Conservation (phyloP, 2,888 invertebrate genomes). For the Clistopyga incitator region DNA sequence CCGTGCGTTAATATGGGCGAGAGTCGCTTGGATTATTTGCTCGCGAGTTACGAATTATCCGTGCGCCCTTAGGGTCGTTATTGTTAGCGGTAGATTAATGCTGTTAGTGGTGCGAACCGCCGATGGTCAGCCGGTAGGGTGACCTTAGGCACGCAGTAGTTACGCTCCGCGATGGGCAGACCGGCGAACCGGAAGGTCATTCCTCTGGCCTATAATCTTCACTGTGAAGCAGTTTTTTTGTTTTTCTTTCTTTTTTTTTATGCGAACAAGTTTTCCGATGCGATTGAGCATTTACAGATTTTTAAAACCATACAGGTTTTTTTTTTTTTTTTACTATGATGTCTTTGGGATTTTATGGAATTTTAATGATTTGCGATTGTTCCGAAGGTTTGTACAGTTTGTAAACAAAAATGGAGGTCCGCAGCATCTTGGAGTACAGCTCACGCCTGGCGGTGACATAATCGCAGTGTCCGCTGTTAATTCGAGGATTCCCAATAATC, state of each 20-base stretch:
- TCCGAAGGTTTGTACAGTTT: slow-evolving; percentile 89
- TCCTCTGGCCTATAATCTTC: slow-evolving; percentile 15
- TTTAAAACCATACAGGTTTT: neutral
- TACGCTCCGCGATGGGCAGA: slow-evolving; percentile 1
- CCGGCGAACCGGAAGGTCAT: slow-evolving; percentile 20
- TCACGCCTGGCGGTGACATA: slow-evolving; percentile 88
- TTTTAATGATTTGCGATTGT: slow-evolving; percentile 8
- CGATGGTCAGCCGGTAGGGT: slow-evolving; percentile 24
- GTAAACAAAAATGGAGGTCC: slow-evolving; percentile 86
- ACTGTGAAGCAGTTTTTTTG: neutral
- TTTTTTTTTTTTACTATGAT: neutral
- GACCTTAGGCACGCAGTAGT: slow-evolving; percentile 25
- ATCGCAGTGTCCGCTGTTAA: slow-evolving; percentile 87
- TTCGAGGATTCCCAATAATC: slow-evolving; percentile 85
- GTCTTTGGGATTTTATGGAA: neutral
- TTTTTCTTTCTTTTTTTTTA: slow-evolving; percentile 21
- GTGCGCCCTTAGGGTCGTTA: neutral
- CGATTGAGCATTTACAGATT: neutral
- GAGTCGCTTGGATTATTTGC: too few species aligned
- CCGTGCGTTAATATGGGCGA: too few species aligned
- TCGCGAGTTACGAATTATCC: too few species aligned
- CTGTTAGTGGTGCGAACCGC: slow-evolving; percentile 11
- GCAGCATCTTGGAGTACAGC: slow-evolving; percentile 89
- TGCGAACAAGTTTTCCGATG: neutral
- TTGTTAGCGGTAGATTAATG: neutral